Percentiles rank a stretch among this genome's conserved stretches.
These are phyloP conservation scores for Hippocampus guttulatus DNA, from an alignment of 2,113 vertebrate genomes.

Conservation along the genomic window DNA sequence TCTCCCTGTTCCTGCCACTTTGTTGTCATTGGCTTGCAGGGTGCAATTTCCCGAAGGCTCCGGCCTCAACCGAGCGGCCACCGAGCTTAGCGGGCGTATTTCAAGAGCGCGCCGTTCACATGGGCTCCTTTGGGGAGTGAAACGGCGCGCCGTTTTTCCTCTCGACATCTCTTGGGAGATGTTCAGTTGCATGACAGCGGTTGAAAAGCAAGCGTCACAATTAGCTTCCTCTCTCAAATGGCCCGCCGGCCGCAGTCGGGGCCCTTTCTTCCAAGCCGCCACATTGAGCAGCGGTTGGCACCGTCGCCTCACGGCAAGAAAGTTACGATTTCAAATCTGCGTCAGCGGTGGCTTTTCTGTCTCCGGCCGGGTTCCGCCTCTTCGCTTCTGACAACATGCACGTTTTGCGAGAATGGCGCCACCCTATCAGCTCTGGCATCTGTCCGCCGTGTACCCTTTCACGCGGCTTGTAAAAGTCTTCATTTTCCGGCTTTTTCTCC, in stretches of 20 bases:
- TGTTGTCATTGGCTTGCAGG: conserved; percentile 65
- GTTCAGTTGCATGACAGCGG: conserved; percentile 33
- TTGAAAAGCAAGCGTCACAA: conserved; percentile 9
- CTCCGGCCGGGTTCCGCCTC: neutral
- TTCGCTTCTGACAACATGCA: neutral
- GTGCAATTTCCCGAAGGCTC: conserved; percentile 58
- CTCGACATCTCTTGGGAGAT: conserved; percentile 1
- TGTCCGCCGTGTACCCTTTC: neutral
- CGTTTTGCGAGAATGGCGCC: neutral
- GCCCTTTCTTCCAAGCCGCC: no score
- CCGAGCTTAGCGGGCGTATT: conserved; percentile 51
- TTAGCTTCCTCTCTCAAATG: neutral
- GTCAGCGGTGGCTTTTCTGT: neutral
- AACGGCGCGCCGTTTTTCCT: conserved; percentile 8
- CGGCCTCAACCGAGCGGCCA: conserved; percentile 35
- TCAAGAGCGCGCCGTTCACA: conserved; percentile 39
- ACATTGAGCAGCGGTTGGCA: neutral
- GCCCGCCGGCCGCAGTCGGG: neutral
- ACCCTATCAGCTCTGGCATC: neutral
- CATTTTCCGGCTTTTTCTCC: no score
- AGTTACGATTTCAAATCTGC: neutral
- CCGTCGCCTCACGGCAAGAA: neutral
- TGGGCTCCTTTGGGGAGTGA: conserved; percentile 20
- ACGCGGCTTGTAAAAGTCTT: neutral
- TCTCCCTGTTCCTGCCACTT: conserved; percentile 37